Base-by-base conservation (phyloP, 2,113 vertebrate species). In the Corythornis cristatus region DNA sequence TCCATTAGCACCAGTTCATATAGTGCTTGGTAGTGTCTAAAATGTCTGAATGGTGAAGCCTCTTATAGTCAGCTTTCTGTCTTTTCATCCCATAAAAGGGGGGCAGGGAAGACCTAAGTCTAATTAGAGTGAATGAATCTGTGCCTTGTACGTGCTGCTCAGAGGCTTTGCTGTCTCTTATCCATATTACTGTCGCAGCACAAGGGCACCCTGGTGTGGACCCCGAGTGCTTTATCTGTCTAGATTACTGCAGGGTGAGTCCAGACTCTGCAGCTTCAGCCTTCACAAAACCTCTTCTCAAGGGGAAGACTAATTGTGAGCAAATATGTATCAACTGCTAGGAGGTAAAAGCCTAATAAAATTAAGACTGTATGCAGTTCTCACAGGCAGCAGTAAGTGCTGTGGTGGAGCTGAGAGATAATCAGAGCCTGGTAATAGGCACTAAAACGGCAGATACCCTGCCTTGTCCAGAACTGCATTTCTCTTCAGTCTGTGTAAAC, bases 131-230 rank as follows among this genome's bases (percentile, higher is more conserved):
- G 90, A 83, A 74, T 42, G 76, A 88, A 56, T 75, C 83, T 76
- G 37, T 74, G 70, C n/a, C 71, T 65, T 17, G 26, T 76, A 54
- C 6, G 1, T 81, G 89, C 89, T 65, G 71, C 73, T 93, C 82
- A 85, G 89, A 91, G 84, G 89, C 96, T 95, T 96, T 95, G 67
- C 90, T 86, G 48, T 75, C 84, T 76, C 84, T 87, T 79, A 82
- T 31, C 93, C 87, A 68, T 43, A 51, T 88, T 51, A 77, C 75
- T 70, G 85, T 70, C 0, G 2, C 90, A 83, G 82, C 78, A 54
- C 84, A 94, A 89, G 93, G 93, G 58, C 82, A 70, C 58, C 87
- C 78, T 85, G 92, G 31, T 80, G 82, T 2, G 1, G 71, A 82
- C 72, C 88, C 72, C 1, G 1, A 7, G 68, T 72, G 80, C 88